A percentile compares a stretch with the other conserved stretches of the same genome.
Conservation (phyloP, 2,113 vertebrate genomes). For the Urocitellus parryii region DNA sequence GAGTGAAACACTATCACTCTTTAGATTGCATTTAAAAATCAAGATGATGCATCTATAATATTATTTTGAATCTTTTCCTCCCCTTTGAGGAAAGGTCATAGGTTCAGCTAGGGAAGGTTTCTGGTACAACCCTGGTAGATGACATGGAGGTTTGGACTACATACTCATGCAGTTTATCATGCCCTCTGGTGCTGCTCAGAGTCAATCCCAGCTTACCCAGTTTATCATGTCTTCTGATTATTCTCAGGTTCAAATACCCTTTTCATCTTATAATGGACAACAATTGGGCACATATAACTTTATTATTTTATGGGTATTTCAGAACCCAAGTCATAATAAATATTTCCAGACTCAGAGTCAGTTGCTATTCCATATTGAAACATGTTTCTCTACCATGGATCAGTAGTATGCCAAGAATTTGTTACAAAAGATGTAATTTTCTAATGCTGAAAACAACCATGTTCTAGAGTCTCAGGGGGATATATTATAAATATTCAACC, state of each 20-base stretch:
- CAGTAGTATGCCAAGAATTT: background rate
- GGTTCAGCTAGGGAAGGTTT: background rate
- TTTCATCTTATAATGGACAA: background rate
- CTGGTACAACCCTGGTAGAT: background rate
- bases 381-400: background rate
- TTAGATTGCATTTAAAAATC: background rate
- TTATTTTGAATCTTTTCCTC: background rate
- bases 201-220: background rate
- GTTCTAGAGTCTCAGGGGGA: background rate
- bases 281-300: background rate
- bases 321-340: background rate
- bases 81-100: background rate
- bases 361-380: background rate
- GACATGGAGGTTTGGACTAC: background rate
- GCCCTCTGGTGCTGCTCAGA: background rate
- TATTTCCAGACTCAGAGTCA: background rate
- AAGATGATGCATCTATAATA: background rate
- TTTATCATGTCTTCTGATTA: too few species aligned
- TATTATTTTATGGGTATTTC: background rate
- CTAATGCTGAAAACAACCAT: background rate
- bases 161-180: background rate
- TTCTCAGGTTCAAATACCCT: background rate
- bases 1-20: background rate
- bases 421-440: background rate
- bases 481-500: background rate